Base-by-base conservation (phyloP, 2,797 vertebrate genomes). In the Eptatretus atami region DNA sequence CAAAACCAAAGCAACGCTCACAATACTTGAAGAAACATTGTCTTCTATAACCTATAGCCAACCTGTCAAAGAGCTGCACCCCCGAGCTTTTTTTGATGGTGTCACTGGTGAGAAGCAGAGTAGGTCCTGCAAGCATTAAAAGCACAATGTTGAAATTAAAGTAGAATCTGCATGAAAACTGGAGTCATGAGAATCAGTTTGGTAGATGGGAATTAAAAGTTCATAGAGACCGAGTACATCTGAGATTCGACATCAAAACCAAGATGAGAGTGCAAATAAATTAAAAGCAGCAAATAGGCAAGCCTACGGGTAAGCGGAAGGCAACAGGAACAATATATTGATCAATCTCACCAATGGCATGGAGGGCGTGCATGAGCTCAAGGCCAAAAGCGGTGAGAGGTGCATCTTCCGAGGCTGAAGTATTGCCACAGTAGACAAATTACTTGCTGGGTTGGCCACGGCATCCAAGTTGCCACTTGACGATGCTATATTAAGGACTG, bases 51-150 rank as follows among this genome's bases (percentile, higher is more conserved):
- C 31, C 31, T 4, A 19, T 19, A 15, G 71, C 78, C 66, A 68
- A 93, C 86, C 82, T 90, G 78, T 96, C 86, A 44, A n/a, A 93
- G 75, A 1, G 86, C 86, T 13, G 83, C 81, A 11, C 79, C 74
- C 57, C 87, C 88, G 1, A 94, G 78, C 25, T 76, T 76, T 71
- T 85, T 68, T 81, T 88, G 73, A 90, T 82, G 75, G 73, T 81
- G 70, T 88, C 87, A 65, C 84, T 93, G 69, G 81, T 92, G 71
- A 94, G 77, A 64, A 93, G 78, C 61, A 85, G 72, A 52, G 78
- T 75, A 12, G 83, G 84, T 60, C 86, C 88, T 94, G 65, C 12
- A 69, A 60, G 15, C 13, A 63, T 14, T 25, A 12, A 54, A 10
- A 8, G 12, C 11, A 61, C 44, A 15, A 53, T 13, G 3, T 1